phyloP scores from a whole-genome alignment of 2,888 invertebrate genomes.

The Chloroclysta siterata region DNA sequence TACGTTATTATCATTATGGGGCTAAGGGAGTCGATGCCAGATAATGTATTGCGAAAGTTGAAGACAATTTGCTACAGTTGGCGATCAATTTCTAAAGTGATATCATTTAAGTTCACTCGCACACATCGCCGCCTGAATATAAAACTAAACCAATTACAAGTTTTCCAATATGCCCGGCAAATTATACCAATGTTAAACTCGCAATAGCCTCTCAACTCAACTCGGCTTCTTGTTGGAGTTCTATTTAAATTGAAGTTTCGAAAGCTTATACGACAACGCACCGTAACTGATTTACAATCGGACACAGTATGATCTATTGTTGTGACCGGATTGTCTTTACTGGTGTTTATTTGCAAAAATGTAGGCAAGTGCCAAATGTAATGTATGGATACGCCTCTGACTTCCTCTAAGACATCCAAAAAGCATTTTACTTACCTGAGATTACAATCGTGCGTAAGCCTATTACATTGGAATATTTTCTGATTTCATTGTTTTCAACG shows the following conservation, averaged over 20 bases:
- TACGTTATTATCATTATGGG: constrained; percentile 29
- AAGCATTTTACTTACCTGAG: not conserved
- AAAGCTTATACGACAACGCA: constrained; percentile 49
- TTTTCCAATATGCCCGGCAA: constrained; percentile 79
- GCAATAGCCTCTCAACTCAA: constrained; percentile 63
- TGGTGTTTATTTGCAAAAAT: not conserved
- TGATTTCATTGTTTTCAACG: constrained; percentile 1
- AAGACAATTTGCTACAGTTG: constrained; percentile 35
- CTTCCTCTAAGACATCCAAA: not conserved
- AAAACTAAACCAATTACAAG: constrained; percentile 83
- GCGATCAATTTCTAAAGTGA: constrained; percentile 59
- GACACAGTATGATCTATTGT: constrained; percentile 29
- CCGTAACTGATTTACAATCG: constrained; percentile 45
- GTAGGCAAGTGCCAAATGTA: not conserved
- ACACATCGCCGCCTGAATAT: constrained; percentile 70
- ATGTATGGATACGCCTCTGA: not conserved
- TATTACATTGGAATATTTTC: not conserved
- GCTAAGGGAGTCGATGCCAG: constrained; percentile 19
- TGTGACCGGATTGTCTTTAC: not conserved
- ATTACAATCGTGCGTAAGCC: not conserved
- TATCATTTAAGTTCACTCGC: constrained; percentile 68
- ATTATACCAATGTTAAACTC: constrained; percentile 77
- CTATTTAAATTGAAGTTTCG: constrained; percentile 60
- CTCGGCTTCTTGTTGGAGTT: constrained; percentile 64
- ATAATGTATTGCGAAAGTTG: constrained; percentile 34